These are phyloP conservation scores for Neogale vison DNA, from an alignment of 2,113 vertebrate genomes.

Conservation along the genomic window DNA sequence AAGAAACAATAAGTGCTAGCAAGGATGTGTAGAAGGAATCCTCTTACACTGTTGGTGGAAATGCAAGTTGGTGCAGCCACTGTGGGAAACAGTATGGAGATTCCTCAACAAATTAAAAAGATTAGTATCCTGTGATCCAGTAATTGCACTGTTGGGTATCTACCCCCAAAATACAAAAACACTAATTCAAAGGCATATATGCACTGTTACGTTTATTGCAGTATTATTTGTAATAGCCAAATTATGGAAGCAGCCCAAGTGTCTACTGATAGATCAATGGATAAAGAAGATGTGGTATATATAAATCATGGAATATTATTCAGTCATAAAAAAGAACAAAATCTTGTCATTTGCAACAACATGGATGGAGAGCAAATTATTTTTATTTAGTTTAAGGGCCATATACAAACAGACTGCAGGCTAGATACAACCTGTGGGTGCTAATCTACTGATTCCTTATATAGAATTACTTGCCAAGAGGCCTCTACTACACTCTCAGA, in stretches of 20 bases:
- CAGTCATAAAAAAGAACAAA: background rate
- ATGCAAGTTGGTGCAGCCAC: background rate
- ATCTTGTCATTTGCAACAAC: background rate
- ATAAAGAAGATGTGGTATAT: background rate
- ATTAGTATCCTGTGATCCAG: background rate
- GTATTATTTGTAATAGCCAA: background rate
- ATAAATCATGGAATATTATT: background rate
- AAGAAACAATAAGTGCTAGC: background rate
- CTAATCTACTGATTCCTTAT: background rate
- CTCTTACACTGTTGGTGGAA: background rate
- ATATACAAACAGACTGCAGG: background rate
- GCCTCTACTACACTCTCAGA: background rate
- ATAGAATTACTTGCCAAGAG: background rate
- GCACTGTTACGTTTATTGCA: background rate
- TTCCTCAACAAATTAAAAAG: background rate
- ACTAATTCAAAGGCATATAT: background rate
- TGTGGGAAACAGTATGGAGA: background rate
- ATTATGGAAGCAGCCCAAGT: background rate
- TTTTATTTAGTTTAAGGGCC: constrained; percentile 32
- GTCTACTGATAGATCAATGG: background rate
- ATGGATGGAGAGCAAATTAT: background rate
- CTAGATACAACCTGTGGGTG: background rate
- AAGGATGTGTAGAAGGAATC: background rate
- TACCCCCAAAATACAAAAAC: background rate
- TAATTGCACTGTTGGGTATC: background rate